Percentiles rank a stretch among this genome's conserved stretches.
These are phyloP conservation scores for Nomada fucata DNA, from an alignment of 2,888 invertebrate genomes.

Conservation along the genomic window DNA sequence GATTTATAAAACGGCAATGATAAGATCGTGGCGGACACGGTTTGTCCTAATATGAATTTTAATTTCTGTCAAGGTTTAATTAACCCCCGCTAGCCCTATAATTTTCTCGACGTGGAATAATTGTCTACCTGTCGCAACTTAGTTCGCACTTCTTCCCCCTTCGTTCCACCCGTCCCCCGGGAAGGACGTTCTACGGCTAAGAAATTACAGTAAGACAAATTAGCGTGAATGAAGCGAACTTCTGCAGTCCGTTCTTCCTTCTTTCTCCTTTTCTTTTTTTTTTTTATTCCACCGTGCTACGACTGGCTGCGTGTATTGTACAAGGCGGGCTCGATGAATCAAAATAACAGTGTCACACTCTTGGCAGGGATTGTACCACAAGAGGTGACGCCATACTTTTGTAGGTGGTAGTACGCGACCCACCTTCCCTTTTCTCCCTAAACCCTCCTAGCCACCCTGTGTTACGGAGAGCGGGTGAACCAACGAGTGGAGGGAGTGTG, in stretches of 20 bases:
- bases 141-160: conserved; percentile 53
- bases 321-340: conserved; percentile 22
- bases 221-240: conserved; percentile 46
- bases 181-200: conserved; percentile 33
- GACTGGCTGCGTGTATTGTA: conserved; percentile 48
- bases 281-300: conserved; percentile 8
- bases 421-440: conserved; percentile 80
- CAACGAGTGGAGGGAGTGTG: conserved; percentile 62
- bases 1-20: conserved; percentile 56
- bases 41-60: conserved; percentile 62
- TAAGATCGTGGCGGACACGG: conserved; percentile 46
- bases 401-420: conserved; percentile 80
- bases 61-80: conserved; percentile 70
- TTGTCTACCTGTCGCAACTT: conserved; percentile 71
- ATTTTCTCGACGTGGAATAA: conserved; percentile 70
- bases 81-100: conserved; percentile 64
- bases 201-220: conserved; percentile 67
- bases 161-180: conserved; percentile 5
- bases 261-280: background rate
- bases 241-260: conserved; percentile 13
- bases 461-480: conserved; percentile 75
- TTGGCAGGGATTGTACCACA: conserved; percentile 76
- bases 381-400: conserved; percentile 78
- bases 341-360: conserved; percentile 61
- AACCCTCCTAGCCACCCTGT: conserved; percentile 81